A percentile compares a stretch with the other conserved stretches of the same genome.
Evolutionary conservation across 2,888 invertebrate species (phyloP).

Genomic region (Rhogogaster chlorosoma): DNA sequence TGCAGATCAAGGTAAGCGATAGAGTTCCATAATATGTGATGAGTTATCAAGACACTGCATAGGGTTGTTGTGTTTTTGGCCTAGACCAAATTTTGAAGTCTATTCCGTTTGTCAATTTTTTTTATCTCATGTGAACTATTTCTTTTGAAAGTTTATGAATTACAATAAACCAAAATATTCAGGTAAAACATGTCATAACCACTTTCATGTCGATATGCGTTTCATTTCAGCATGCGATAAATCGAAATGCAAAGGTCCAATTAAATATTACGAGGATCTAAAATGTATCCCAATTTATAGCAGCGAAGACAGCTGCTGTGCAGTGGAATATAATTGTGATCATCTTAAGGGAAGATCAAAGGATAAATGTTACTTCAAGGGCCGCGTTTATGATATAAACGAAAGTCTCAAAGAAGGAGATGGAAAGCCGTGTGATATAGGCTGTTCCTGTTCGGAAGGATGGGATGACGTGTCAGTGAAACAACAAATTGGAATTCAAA

Average conservation of each 20-base stretch:
- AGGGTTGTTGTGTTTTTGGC: neutral
- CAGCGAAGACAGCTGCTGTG: constrained; percentile 64
- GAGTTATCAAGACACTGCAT: neutral
- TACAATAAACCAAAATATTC: neutral
- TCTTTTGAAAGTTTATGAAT: neutral
- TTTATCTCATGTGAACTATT: neutral
- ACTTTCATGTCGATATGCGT: neutral
- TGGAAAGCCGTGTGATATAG: constrained; percentile 65
- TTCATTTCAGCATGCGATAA: constrained; percentile 58
- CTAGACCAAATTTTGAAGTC: neutral
- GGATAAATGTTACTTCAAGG: constrained; percentile 67
- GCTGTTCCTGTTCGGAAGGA: constrained; percentile 59
- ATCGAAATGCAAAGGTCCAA: constrained; percentile 66
- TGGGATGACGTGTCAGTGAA: neutral
- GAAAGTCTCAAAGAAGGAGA: constrained; percentile 65
- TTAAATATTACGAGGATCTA: constrained; percentile 64
- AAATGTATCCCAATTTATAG: constrained; percentile 65
- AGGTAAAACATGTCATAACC: neutral
- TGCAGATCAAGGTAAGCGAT: neutral
- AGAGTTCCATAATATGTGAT: neutral
- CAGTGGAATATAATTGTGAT: constrained; percentile 66
- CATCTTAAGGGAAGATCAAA: constrained; percentile 59
- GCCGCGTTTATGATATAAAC: constrained; percentile 62
- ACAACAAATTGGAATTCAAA: neutral
- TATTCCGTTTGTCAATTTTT: neutral